These are phyloP conservation scores for Lordiphosa clarofinis DNA, from an alignment of 1,140 invertebrate genomes.

Conservation along the genomic window DNA sequence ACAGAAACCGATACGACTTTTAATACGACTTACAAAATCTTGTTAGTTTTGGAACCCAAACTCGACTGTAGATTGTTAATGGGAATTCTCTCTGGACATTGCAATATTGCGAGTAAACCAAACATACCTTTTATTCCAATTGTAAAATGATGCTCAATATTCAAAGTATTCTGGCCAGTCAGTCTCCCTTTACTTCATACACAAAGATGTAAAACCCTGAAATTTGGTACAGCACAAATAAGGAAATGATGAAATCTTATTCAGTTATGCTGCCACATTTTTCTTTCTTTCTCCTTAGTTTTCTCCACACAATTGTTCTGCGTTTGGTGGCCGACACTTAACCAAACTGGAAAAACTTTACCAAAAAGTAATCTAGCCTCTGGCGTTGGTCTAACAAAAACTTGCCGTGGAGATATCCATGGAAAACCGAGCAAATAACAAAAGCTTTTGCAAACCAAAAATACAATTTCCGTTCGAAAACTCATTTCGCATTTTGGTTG, in stretches of 20 bases:
- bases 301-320: not conserved
- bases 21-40: too few species aligned
- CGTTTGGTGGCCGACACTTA: not conserved
- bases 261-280: too few species aligned
- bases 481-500: conserved; percentile 74
- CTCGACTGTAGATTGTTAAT: too few species aligned
- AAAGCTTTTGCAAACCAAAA: conserved; percentile 60
- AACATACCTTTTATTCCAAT: too few species aligned
- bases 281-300: too few species aligned
- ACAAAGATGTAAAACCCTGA: too few species aligned
- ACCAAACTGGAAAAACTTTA: conserved; percentile 22
- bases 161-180: too few species aligned
- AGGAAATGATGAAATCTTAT: not conserved
- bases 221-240: not conserved
- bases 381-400: conserved; percentile 35
- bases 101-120: too few species aligned
- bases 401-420: conserved; percentile 25
- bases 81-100: too few species aligned
- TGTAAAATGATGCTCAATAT: too few species aligned
- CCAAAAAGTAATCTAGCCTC: conserved; percentile 42
- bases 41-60: too few species aligned
- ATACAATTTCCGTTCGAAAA: conserved; percentile 72
- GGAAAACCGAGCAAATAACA: conserved; percentile 40
- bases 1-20: too few species aligned
- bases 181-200: not conserved